phyloP scores from a whole-genome alignment of 2,888 invertebrate genomes.

The Octodonta nipae region DNA sequence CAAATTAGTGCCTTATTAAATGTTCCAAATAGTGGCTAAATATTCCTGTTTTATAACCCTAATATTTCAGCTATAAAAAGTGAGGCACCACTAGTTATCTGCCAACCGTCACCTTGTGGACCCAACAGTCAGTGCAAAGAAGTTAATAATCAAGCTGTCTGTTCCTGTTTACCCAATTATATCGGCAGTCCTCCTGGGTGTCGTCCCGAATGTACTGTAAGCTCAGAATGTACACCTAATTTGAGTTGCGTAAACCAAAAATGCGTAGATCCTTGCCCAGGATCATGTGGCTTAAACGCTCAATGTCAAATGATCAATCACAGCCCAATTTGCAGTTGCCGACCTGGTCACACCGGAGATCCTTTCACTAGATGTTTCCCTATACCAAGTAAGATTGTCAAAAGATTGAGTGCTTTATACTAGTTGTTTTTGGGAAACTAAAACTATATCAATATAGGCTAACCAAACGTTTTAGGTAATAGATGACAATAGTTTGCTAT shows the following conservation, averaged over 20 bases:
- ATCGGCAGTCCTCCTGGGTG: constrained; percentile 56
- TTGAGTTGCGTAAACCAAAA: constrained; percentile 55
- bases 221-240: constrained; percentile 49
- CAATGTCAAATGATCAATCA: constrained; percentile 59
- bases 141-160: constrained; percentile 51
- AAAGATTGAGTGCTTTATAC: too few relatives aligned
- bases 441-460: too few relatives aligned
- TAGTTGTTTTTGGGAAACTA: too few relatives aligned
- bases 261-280: constrained; percentile 58
- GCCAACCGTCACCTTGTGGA: constrained; percentile 62
- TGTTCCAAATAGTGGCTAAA: too few relatives aligned
- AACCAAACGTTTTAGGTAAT: too few relatives aligned
- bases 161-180: constrained; percentile 56
- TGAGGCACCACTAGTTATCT: too few relatives aligned
- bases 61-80: constrained; percentile 11
- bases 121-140: constrained; percentile 68
- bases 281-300: constrained; percentile 56
- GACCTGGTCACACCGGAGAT: constrained; percentile 41
- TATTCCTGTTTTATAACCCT: too few relatives aligned
- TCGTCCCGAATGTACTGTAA: constrained; percentile 52
- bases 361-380: constrained; percentile 36
- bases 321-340: constrained; percentile 57
- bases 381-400: constrained; percentile 23
- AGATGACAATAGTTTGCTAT: not conserved
- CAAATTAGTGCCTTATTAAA: too few relatives aligned